Evolutionary conservation across 2,888 invertebrate species (phyloP).

Genomic region (Mesopsocus fuscifrons): DNA sequence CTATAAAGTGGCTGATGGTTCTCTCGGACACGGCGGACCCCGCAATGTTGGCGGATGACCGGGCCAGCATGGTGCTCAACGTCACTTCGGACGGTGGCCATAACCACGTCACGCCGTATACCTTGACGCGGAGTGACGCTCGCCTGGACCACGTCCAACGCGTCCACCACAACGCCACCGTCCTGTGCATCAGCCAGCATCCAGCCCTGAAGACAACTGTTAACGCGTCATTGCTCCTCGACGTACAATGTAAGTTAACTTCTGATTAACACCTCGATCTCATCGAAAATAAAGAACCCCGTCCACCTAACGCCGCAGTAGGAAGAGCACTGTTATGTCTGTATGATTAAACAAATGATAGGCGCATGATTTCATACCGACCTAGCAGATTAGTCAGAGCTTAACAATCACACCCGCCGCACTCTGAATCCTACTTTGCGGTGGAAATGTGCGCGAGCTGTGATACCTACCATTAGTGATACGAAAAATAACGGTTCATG

Average conservation of each 20-base stretch:
- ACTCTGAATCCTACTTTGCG: too few species aligned
- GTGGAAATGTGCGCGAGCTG: too few species aligned
- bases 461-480: too few species aligned
- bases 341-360: neutral
- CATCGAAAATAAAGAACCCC: too few species aligned
- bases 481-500: too few species aligned
- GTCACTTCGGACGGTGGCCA: neutral
- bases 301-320: neutral
- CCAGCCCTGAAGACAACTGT: slow-evolving; percentile 34
- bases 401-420: too few species aligned
- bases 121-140: slow-evolving; percentile 34
- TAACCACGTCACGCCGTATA: slow-evolving; percentile 12
- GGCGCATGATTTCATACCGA: too few species aligned
- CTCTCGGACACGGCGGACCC: slow-evolving; percentile 23
- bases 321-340: neutral
- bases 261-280: too few species aligned
- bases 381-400: too few species aligned
- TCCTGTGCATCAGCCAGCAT: slow-evolving; percentile 64
- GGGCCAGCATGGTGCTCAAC: slow-evolving; percentile 15
- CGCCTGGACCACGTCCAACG: slow-evolving; percentile 54
- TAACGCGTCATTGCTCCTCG: slow-evolving; percentile 37
- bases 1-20: slow-evolving; percentile 32
- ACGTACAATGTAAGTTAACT: slow-evolving; percentile 53
- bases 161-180: slow-evolving; percentile 71
- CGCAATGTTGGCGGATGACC: slow-evolving; percentile 19